Conservation (phyloP, 2,797 vertebrate species). For the Poecilia picta region DNA sequence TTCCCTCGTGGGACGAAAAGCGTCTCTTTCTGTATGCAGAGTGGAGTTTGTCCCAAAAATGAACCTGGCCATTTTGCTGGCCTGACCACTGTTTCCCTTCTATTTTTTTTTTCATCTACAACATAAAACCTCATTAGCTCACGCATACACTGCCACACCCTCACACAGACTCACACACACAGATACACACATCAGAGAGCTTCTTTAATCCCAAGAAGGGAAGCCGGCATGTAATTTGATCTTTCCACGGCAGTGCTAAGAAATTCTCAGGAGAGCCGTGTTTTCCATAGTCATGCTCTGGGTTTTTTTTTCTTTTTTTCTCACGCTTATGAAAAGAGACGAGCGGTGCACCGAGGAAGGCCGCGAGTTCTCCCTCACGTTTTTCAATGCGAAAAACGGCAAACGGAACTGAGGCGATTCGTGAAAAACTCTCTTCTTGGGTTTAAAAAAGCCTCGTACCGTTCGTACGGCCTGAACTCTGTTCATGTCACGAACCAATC, state of each 20-base stretch:
- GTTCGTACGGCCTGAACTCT: background rate
- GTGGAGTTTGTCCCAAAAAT: conserved; percentile 30
- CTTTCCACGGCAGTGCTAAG: conserved; percentile 32
- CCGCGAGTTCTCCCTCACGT: conserved; percentile 5
- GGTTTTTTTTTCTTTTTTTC: conserved; percentile 2
- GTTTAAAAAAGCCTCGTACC: background rate
- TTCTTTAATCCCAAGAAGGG: conserved; percentile 49
- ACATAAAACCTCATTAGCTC: conserved; percentile 46
- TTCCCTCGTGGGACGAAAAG: background rate
- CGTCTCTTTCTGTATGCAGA: conserved; percentile 16
- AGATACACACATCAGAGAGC: conserved; percentile 23
- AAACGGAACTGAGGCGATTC: background rate
- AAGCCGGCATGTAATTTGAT: conserved; percentile 37
- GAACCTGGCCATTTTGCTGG: conserved; percentile 33
- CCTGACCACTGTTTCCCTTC: conserved; percentile 9
- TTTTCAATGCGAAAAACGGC: conserved; percentile 38
- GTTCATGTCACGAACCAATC: conserved; percentile 14
- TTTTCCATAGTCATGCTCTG: conserved; percentile 18
- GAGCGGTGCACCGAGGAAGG: conserved; percentile 6
- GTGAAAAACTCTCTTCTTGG: background rate
- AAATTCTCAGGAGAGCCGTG: conserved; percentile 37
- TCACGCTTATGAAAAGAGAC: conserved; percentile 23
- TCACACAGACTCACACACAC: conserved; percentile 32
- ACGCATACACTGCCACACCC: conserved; percentile 34
- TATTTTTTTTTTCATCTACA: conserved; percentile 31